A percentile compares a stretch with the other conserved stretches of the same genome.
These are phyloP conservation scores for Diglossa brunneiventris DNA, from an alignment of 2,113 vertebrate genomes.

Conservation along the genomic window DNA sequence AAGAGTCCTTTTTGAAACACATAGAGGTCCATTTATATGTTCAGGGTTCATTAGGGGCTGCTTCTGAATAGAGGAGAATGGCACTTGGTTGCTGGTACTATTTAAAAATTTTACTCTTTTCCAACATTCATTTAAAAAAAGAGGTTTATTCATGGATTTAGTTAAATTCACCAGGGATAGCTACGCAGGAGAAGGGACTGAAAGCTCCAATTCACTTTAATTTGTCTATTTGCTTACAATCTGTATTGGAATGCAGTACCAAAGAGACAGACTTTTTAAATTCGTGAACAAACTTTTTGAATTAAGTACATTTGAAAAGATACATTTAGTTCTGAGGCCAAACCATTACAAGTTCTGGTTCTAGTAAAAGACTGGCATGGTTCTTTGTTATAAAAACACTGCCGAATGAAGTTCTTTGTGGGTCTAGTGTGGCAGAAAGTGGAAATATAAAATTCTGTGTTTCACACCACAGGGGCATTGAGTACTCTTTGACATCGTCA, in stretches of 20 bases:
- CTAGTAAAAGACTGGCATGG: neutral
- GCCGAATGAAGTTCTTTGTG: neutral
- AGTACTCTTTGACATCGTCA: neutral
- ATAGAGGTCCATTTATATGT: neutral
- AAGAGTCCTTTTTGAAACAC: neutral
- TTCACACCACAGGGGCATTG: neutral
- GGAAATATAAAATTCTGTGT: neutral
- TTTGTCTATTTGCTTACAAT: conserved; percentile 38
- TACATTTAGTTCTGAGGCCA: neutral
- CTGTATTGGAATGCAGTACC: conserved; percentile 33
- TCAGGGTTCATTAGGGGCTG: neutral
- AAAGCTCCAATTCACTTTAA: conserved; percentile 60
- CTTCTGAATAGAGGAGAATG: neutral
- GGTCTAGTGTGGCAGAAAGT: neutral
- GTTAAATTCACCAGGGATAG: conserved; percentile 14
- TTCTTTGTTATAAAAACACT: neutral
- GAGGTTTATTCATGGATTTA: conserved; percentile 51
- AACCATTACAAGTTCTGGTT: neutral
- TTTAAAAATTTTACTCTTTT: neutral
- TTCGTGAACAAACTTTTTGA: conserved; percentile 23
- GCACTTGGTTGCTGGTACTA: neutral
- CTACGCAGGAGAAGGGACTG: conserved; percentile 29
- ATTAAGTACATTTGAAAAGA: neutral
- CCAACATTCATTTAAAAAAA: conserved; percentile 31
- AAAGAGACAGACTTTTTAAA: neutral